Base-by-base conservation (phyloP, 2,888 invertebrate species). In the Phania funesta region DNA sequence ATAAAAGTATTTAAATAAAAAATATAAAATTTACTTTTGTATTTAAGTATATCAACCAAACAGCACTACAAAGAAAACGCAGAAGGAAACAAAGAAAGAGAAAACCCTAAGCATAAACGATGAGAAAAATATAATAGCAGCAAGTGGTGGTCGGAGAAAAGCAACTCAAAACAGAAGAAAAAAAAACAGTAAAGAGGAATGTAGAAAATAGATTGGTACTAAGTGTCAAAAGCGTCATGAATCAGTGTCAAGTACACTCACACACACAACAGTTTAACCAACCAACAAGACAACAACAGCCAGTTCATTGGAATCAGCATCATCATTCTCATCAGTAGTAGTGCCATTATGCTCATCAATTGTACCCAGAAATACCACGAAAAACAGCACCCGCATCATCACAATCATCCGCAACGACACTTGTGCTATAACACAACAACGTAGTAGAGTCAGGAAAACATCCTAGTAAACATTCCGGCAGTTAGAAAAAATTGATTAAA, bases 211-310 rank as follows among this genome's bases (percentile, higher is more conserved):
- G 73, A 77, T 74, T 62, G 81, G 77, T 73, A 73, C 81, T 62
- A 74, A 81, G 81, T 77, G 81, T 81, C 81, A 81, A 81, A 77
- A 73, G 81, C 81, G 73, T 77, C 81, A 81, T 81, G 81, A 81
- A 81, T 81, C 81, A 81, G 77, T 81, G 81, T 81, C 81, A 77
- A 81, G 77, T 77, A 68, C 81, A 81, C 73, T 81, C 73, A 32
- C 56, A 74, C 56, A 74, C 60, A 70, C 35, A 65, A 70, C 44
- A 62, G 68, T 76, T 76, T 24, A 68, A 70, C 46, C 24, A 70
- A 56, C 62, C 62, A 77, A 62, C 20, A 35, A 65, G 44, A 58
- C 41, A 71, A 48, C 58, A 76, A 46, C 44, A 71, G 0, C n/a
- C 26, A 46, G 26, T 38, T 22, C 20, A 18, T 24, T 22, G 2